phyloP scores from a whole-genome alignment of 2,797 vertebrate species.

The Karalla daura region DNA sequence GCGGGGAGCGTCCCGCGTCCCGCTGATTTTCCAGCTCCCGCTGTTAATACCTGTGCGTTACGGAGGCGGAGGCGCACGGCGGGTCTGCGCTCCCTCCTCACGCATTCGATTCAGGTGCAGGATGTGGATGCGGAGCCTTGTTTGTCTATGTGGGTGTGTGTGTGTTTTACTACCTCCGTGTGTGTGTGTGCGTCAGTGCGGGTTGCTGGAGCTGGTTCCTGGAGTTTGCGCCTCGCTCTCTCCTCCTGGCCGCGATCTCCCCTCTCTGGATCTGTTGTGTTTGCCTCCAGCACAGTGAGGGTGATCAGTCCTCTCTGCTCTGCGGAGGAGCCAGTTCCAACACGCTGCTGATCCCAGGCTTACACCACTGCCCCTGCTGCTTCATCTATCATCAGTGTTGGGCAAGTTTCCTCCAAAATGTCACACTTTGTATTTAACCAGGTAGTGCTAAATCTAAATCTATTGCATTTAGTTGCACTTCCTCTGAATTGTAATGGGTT shows the following conservation, averaged over 20 bases:
- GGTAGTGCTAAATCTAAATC: no score
- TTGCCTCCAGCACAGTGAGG: neutral
- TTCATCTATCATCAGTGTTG: slow-evolving; percentile 20
- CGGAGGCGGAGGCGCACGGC: slow-evolving; percentile 60
- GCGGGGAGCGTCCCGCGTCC: slow-evolving; percentile 1
- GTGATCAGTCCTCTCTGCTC: neutral
- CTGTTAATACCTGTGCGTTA: slow-evolving; percentile 74
- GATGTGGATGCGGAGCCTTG: neutral
- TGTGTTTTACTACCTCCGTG: slow-evolving; percentile 46
- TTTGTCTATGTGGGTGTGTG: neutral
- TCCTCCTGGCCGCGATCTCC: neutral
- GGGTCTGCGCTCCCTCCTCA: neutral
- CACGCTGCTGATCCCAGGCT: slow-evolving; percentile 42
- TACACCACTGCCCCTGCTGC: no score
- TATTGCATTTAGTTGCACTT: no score
- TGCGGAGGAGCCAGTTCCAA: slow-evolving; percentile 52
- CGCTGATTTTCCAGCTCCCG: slow-evolving; percentile 4
- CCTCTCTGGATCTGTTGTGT: neutral
- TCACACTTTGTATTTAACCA: no score
- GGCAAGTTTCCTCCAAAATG: no score
- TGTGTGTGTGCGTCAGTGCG: slow-evolving; percentile 67
- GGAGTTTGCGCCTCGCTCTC: slow-evolving; percentile 33
- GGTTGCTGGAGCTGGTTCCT: slow-evolving; percentile 67
- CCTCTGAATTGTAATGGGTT: no score
- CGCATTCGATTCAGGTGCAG: slow-evolving; percentile 49